Base-by-base conservation (phyloP, 2,888 invertebrate genomes). In the Tinea trinotella region DNA sequence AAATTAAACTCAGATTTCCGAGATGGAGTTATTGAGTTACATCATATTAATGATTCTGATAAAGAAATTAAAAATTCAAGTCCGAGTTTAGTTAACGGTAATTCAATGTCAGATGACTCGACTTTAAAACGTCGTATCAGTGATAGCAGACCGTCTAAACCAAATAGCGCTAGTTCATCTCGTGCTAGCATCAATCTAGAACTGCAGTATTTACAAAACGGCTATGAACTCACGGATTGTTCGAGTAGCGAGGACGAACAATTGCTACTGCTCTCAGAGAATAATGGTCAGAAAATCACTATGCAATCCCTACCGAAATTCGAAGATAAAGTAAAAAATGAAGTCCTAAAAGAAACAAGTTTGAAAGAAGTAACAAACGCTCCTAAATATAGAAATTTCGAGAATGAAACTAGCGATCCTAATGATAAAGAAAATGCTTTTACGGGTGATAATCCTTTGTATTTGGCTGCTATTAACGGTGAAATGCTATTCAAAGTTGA, bases 221-320 rank as follows among this genome's bases (percentile, higher is more conserved):
- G n/a, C 2, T 19, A 15, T 10, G 46, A 46, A 4, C 70, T 87
- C 59, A 71, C 86, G 0, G 86, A 86, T 52, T 81, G 84, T 20
- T 86, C 87, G 0, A 82, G 82, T 57, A 83, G 83, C 36, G 87
- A 87, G 64, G 87, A 87, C 44, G 87, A 87, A 49, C 81, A 87
- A 54, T 54, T 87, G 7, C 74, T 87, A 76, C 60, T 87, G 2
- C 59, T 87, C 7, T 81, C 86, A 0, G 87, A 87, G 58, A 81
- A 85, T 46, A 84, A 78, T 0, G 84, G 81, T 0, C 76, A 83
- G 0, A 85, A 82, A 61, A 86, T 87, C 1, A 87, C 86, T 0
- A 87, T 87, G 81, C 79, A 84, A 57, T 57, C 76, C 0, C 68
- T 83, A 20, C 70, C 74, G 0, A 71, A 77, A 61, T 9, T 52